Base-by-base conservation (phyloP, 2,888 invertebrate genomes). In the Acrobasis repandana region DNA sequence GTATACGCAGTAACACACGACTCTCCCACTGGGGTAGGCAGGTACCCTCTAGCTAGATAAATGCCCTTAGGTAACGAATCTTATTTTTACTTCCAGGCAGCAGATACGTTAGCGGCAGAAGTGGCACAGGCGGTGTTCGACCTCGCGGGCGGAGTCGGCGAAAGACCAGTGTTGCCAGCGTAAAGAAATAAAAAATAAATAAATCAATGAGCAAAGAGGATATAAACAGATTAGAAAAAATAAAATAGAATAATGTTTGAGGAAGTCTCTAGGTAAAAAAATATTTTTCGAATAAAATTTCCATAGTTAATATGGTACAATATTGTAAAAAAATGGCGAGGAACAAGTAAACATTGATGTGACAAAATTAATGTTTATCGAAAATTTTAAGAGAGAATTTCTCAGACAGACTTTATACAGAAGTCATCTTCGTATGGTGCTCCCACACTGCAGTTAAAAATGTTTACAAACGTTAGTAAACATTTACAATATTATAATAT, bases 71-170 rank as follows among this genome's bases (percentile, higher is more conserved):
- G 28, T 28, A 28, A 28, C 28, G 28, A 28, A 28, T 28, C 8
- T 5, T 52, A 58, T 63, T 56, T 58, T 58, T 72, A 66, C 61
- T 74, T 72, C 5, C 93, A 93, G 89, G 93, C 94, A 67, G 95
- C 96, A 0, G 95, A 96, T 58, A 91, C 90, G 71, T 85, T 99
- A 63, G 96, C 96, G 0, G 90, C 94, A 3, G 95, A 97, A 83
- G 96, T 98, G 9, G 94, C 96, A 0, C 83, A 93, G 67, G 94
- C 95, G 6, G 98, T 98, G 10, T 95, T 94, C 77, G 94, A 96
- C 70, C 76, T 96, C 61, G 97, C 97, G 4, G 96, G 96, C 2
- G 98, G 98, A 3, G 93, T 95, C 10, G 97, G 97, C 4, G 89
- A 93, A 0, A 89, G 94, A 63, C 95, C 96, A 0, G 78, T 72